Evolutionary conservation across 1,140 invertebrate species (phyloP).

Genomic region (Fragariocoptes setiger): DNA sequence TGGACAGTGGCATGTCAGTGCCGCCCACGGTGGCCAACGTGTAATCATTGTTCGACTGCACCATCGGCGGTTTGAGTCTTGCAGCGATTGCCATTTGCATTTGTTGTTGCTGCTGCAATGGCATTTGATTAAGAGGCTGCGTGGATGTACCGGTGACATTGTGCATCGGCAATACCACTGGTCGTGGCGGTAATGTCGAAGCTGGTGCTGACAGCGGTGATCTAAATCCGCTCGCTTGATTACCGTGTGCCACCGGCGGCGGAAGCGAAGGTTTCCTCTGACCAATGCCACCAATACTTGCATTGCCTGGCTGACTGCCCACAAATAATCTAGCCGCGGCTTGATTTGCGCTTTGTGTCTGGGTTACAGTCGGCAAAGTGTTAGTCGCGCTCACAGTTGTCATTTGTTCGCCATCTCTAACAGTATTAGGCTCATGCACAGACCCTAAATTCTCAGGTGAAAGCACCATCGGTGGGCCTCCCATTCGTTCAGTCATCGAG

Average conservation of each 20-base stretch:
- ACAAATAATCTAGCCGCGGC: too few species aligned
- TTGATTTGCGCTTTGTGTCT: too few species aligned
- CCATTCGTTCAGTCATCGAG: too few species aligned
- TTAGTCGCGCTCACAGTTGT: too few species aligned
- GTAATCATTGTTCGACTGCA: background rate
- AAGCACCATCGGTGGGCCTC: too few species aligned
- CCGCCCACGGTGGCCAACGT: background rate
- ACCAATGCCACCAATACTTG: too few species aligned
- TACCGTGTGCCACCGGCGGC: background rate
- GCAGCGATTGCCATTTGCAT: background rate
- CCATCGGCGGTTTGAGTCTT: background rate
- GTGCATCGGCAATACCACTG: background rate
- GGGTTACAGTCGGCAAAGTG: too few species aligned
- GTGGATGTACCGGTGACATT: background rate
- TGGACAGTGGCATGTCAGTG: background rate
- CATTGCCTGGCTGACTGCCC: too few species aligned
- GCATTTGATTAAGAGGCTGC: background rate
- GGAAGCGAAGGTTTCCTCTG: background rate
- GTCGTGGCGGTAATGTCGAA: background rate
- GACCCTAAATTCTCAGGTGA: too few species aligned
- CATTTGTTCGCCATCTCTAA: too few species aligned
- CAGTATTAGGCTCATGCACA: too few species aligned
- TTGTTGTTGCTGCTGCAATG: background rate
- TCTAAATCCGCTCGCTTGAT: background rate
- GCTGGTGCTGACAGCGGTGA: background rate